Evolutionary conservation across 2,113 vertebrate genomes (phyloP).

Genomic region (Pelobates fuscus): DNA sequence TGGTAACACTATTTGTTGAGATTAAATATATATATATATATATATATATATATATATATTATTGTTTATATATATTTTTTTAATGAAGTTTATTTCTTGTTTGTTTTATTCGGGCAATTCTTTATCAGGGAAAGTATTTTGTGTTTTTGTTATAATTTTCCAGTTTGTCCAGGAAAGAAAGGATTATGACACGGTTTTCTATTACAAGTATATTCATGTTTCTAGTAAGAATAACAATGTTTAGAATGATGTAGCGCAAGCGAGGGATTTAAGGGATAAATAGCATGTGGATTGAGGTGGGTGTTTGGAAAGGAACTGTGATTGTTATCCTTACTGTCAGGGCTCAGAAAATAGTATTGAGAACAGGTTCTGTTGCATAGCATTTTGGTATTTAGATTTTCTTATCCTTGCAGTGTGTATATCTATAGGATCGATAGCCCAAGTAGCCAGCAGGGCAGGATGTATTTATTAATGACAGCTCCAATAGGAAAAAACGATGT

Average conservation of each 20-base stretch:
- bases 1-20: too few species aligned
- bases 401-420: too few species aligned
- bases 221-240: neutral
- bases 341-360: too few species aligned
- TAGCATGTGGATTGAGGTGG: neutral
- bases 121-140: neutral
- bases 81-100: neutral
- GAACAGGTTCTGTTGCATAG: too few species aligned
- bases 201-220: neutral
- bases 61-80: too few species aligned
- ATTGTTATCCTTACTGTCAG: neutral
- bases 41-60: too few species aligned
- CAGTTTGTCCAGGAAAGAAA: neutral
- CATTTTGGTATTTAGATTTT: too few species aligned
- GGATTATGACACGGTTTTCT: neutral
- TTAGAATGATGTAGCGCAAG: neutral
- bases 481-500: too few species aligned
- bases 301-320: neutral
- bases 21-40: too few species aligned
- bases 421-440: too few species aligned
- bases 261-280: neutral
- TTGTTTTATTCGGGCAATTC: neutral
- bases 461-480: too few species aligned
- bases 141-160: neutral
- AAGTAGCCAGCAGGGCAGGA: too few species aligned